A percentile compares a stretch with the other conserved stretches of the same genome.
phyloP scores from a whole-genome alignment of 2,888 invertebrate species.

The Ophion obscuratus region DNA sequence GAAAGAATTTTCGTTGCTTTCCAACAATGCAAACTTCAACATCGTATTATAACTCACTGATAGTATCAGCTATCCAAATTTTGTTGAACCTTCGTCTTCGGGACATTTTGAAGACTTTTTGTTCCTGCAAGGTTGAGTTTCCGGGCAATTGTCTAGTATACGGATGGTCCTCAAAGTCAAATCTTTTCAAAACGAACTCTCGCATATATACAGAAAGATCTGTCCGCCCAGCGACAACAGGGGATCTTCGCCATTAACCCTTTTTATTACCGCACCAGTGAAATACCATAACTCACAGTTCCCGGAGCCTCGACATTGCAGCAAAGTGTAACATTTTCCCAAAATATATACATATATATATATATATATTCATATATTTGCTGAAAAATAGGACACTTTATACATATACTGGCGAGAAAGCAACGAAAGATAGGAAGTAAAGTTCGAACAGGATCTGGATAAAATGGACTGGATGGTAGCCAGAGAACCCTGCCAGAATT shows the following conservation, averaged over 20 bases:
- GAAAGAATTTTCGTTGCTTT: too few relatives aligned
- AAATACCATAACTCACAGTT: conserved; percentile 61
- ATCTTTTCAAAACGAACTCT: not conserved
- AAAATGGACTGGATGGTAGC: conserved; percentile 72
- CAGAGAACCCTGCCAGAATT: conserved; percentile 72
- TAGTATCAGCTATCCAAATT: too few relatives aligned
- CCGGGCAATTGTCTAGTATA: too few relatives aligned
- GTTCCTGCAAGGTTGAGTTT: too few relatives aligned
- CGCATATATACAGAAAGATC: not conserved
- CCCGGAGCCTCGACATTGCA: conserved; percentile 37
- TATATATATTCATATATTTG: conserved; percentile 7
- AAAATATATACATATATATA: conserved; percentile 2
- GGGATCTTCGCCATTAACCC: conserved; percentile 53
- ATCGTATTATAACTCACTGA: too few relatives aligned
- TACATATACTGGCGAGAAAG: conserved; percentile 26
- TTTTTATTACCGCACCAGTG: conserved; percentile 60
- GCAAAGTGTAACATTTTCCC: conserved; percentile 47
- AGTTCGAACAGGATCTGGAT: conserved; percentile 60
- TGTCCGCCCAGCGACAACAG: not conserved
- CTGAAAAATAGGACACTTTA: too few relatives aligned
- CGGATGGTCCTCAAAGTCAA: not conserved
- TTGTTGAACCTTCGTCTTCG: too few relatives aligned
- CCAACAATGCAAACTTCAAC: too few relatives aligned
- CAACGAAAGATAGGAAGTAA: conserved; percentile 44
- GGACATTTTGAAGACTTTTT: too few relatives aligned